phyloP scores from a whole-genome alignment of 2,113 vertebrate species.

The Campylomormyrus tamandua region DNA sequence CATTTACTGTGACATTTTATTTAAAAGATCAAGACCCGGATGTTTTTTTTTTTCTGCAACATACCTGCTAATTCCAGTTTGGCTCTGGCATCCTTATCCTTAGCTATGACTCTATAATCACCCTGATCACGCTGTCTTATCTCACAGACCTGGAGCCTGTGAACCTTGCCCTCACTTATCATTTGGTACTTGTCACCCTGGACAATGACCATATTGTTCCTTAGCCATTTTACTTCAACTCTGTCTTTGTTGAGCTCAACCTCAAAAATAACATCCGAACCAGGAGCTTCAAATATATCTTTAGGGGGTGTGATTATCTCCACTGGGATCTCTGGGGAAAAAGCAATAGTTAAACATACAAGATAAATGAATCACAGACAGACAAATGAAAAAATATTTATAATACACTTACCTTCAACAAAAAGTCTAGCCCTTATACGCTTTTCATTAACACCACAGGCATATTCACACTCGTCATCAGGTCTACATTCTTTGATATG shows the following conservation, averaged over 20 bases:
- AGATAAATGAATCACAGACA: neutral
- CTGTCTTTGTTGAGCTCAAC: conserved; percentile 82
- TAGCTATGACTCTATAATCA: conserved; percentile 87
- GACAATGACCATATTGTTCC: conserved; percentile 92
- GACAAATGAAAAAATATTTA: conserved; percentile 3
- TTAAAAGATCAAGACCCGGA: neutral
- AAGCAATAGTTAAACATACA: conserved; percentile 8
- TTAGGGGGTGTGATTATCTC: conserved; percentile 90
- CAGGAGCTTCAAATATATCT: conserved; percentile 82
- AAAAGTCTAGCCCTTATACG: conserved; percentile 88
- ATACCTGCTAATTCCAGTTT: conserved; percentile 93
- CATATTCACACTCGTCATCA: conserved; percentile 95
- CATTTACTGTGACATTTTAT: neutral
- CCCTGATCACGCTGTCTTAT: conserved; percentile 92
- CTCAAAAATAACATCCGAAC: conserved; percentile 58
- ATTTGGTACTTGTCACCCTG: conserved; percentile 98
- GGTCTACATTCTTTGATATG: conserved; percentile 88
- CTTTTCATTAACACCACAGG: conserved; percentile 89
- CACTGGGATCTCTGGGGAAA: conserved; percentile 78
- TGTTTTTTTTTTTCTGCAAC: conserved; percentile 8
- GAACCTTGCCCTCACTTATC: conserved; percentile 95
- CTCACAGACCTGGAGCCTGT: conserved; percentile 88
- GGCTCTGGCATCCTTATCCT: conserved; percentile 93
- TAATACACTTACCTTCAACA: conserved; percentile 74
- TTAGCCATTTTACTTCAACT: conserved; percentile 91